Evolutionary conservation across 2,888 invertebrate genomes (phyloP).

Genomic region (Nematopogon swammerdamellus): DNA sequence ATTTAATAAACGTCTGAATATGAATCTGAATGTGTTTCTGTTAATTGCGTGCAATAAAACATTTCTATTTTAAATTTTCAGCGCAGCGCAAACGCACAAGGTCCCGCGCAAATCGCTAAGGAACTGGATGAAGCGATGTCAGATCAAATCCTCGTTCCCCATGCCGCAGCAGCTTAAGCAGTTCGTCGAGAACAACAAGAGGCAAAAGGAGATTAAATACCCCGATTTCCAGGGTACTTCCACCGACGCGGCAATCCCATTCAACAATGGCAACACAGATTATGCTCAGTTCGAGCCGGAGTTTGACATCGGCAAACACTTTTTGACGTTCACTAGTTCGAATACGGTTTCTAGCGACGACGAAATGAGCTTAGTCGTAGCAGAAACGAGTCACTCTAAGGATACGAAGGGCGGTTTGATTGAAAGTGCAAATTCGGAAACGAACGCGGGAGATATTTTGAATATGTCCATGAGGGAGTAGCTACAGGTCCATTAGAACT

Average conservation of each 20-base stretch:
- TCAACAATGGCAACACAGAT: conserved; percentile 24
- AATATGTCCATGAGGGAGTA: too few species aligned
- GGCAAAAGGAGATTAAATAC: conserved; percentile 36
- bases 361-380: conserved; percentile 15
- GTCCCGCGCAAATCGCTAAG: conserved; percentile 58
- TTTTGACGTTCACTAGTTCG: conserved; percentile 24
- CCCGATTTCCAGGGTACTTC: conserved; percentile 16
- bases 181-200: conserved; percentile 53
- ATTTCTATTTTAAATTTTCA: conserved; percentile 18
- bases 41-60: conserved; percentile 1
- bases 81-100: conserved; percentile 58
- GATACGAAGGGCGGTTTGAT: too few species aligned
- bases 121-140: conserved; percentile 62
- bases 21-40: too few species aligned
- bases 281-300: conserved; percentile 21
- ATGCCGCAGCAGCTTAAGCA: conserved; percentile 58
- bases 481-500: too few species aligned
- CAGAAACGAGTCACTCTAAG: not conserved
- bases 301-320: conserved; percentile 43
- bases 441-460: too few species aligned
- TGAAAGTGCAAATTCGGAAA: too few species aligned
- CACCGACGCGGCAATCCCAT: conserved; percentile 17
- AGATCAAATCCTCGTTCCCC: conserved; percentile 57
- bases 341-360: conserved; percentile 37
- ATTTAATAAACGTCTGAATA: too few species aligned